Conservation (phyloP, 2,113 vertebrate species). For the Dasyprocta punctata region DNA sequence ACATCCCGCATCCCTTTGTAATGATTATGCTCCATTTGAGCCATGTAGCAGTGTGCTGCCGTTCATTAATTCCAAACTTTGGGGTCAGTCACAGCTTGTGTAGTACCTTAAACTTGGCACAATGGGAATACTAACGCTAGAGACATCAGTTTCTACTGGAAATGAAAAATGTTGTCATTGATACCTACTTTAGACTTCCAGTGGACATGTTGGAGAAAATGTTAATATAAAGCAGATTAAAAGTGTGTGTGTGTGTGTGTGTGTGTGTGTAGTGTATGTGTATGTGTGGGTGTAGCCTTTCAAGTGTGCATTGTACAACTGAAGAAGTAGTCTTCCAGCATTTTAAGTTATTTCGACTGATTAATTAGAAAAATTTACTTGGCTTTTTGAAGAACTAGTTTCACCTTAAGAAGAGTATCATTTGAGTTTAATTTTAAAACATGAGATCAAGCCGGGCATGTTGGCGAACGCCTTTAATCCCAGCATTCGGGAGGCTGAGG, state of each 20-base stretch:
- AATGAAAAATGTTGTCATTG: not conserved
- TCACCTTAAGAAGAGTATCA: not conserved
- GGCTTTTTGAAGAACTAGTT: not conserved
- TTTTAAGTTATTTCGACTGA: not conserved
- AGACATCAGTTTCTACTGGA: not conserved
- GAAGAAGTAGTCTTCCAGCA: not conserved
- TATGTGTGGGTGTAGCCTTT: not conserved
- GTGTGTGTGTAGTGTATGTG: not conserved
- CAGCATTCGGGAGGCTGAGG: too few species aligned
- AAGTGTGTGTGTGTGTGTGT: not conserved
- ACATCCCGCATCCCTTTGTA: not conserved
- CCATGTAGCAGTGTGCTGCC: not conserved
- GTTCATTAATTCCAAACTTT: not conserved
- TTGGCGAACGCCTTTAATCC: too few species aligned
- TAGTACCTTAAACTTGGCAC: not conserved
- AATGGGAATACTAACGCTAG: not conserved
- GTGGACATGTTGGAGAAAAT: not conserved
- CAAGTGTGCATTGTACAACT: not conserved
- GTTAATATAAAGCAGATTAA: not conserved
- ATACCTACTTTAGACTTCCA: not conserved
- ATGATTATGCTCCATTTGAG: not conserved
- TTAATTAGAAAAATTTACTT: slow-evolving; percentile 8
- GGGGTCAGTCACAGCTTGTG: not conserved
- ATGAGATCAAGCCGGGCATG: too few species aligned
- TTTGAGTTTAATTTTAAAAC: slow-evolving; percentile 9